Conservation (phyloP, 2,888 invertebrate genomes). For the Cheilosia scutellata region DNA sequence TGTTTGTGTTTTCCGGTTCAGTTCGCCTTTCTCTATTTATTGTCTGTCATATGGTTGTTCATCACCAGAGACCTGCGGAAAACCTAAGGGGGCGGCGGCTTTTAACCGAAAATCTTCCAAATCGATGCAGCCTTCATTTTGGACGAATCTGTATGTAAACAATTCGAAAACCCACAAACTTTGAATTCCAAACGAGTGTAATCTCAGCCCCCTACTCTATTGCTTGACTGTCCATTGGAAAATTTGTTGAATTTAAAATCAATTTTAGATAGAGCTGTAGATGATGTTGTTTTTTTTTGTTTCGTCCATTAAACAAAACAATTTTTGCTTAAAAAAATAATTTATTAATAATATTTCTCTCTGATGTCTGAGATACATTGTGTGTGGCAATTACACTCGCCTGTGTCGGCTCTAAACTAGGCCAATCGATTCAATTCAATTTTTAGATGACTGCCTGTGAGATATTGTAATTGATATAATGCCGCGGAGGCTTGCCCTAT, state of each 20-base stretch:
- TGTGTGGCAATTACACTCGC: slow-evolving; percentile 43
- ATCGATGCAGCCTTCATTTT: slow-evolving; percentile 37
- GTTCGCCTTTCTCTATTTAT: not conserved
- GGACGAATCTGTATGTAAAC: slow-evolving; percentile 4
- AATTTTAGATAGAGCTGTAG: not conserved
- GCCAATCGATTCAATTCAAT: slow-evolving; percentile 62
- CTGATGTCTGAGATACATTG: not conserved
- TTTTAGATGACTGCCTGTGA: slow-evolving; percentile 41
- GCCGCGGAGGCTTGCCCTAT: slow-evolving; percentile 20
- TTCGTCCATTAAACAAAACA: not conserved
- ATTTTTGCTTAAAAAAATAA: not conserved
- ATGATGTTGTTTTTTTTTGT: too few relatives aligned
- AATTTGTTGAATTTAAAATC: not conserved
- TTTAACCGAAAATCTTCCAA: slow-evolving; percentile 4
- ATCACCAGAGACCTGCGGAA: slow-evolving; percentile 11
- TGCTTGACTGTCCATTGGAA: not conserved
- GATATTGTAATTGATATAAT: slow-evolving; percentile 56
- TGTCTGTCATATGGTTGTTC: slow-evolving; percentile 20
- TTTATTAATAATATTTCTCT: too few relatives aligned
- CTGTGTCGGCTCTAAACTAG: slow-evolving; percentile 19
- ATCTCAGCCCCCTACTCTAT: not conserved
- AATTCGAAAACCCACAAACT: not conserved
- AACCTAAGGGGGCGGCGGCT: slow-evolving; percentile 5
- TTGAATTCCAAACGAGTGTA: not conserved
- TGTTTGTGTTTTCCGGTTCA: slow-evolving; percentile 1